These are phyloP conservation scores for Schizaphis graminum DNA, from an alignment of 2,888 invertebrate genomes.

Conservation along the genomic window DNA sequence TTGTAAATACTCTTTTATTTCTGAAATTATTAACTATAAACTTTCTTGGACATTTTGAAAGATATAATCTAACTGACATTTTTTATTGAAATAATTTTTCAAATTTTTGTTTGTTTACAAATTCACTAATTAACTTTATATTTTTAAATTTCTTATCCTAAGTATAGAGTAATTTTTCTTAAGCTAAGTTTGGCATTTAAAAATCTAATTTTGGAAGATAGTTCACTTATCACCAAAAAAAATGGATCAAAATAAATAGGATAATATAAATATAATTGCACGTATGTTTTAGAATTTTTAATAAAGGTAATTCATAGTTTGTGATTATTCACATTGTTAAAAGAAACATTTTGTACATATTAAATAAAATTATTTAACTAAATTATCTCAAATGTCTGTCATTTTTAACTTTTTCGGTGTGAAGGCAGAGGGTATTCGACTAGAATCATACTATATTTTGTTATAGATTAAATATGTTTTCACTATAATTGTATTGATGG, in stretches of 20 bases:
- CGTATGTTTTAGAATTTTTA: background rate
- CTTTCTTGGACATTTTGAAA: background rate
- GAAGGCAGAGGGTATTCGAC: background rate
- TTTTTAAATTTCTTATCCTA: background rate
- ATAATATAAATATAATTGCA: background rate
- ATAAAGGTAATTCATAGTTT: background rate
- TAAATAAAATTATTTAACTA: background rate
- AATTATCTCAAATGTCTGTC: background rate
- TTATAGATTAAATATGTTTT: conserved; percentile 33
- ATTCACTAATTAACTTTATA: background rate
- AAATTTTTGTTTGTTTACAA: background rate
- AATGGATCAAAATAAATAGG: background rate
- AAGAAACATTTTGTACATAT: background rate
- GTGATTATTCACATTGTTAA: background rate
- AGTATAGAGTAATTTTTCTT: background rate
- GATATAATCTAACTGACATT: background rate
- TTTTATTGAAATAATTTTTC: background rate
- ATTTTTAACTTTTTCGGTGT: background rate
- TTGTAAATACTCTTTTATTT: background rate
- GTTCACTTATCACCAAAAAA: background rate
- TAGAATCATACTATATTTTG: background rate
- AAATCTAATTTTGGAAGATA: background rate
- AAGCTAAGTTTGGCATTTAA: background rate
- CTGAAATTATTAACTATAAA: background rate
- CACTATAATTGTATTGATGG: background rate